Base-by-base conservation (phyloP, 2,888 invertebrate genomes). In the Drosophila pegasa region DNA sequence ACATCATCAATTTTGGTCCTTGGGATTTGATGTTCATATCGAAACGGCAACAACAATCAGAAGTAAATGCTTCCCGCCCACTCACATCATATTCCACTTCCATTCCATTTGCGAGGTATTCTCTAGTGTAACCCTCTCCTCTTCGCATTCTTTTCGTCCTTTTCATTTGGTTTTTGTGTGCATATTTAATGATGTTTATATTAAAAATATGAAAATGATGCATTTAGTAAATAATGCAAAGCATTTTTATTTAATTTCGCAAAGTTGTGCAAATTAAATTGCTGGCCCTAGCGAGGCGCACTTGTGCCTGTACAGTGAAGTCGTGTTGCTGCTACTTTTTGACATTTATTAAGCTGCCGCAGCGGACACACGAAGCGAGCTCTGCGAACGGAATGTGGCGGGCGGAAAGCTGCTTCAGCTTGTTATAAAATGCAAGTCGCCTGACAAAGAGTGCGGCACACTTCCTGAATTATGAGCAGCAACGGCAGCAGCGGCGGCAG, bases 391-490 rank as follows among this genome's bases (percentile, higher is more conserved):
- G 57, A 68, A 73, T 63, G 67, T 52, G 62, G 67, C 60, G 55
- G 62, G 67, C 60, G 55, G 74, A 62, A 69, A 65, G 65, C 62
- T 67, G 40, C 54, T 61, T 60, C 64, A 68, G 61, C 71, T 84
- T 72, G 75, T 72, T 87, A 70, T 74, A 85, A 85, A 82, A 82
- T 87, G 80, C 76, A 80, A 82, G 78, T 71, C 50, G 71, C 56
- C 56, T 63, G 70, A 78, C 76, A 76, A 76, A 86, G 71, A 74
- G 70, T 67, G 52, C 64, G 51, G 74, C 71, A 86, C 86, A 86
- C 86, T 83, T 73, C 75, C 78, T 88, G 84, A 86, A 86, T 88
- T 85, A 86, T 88, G 87, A 87, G 83, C 67, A 82, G 75, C 31
- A 47, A 38, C n/a, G n/a, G n/a, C n/a, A n/a, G n/a, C n/a, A 27